These are phyloP conservation scores for Pseudochromis fuscus DNA, from an alignment of 2,797 vertebrate genomes.

Conservation along the genomic window DNA sequence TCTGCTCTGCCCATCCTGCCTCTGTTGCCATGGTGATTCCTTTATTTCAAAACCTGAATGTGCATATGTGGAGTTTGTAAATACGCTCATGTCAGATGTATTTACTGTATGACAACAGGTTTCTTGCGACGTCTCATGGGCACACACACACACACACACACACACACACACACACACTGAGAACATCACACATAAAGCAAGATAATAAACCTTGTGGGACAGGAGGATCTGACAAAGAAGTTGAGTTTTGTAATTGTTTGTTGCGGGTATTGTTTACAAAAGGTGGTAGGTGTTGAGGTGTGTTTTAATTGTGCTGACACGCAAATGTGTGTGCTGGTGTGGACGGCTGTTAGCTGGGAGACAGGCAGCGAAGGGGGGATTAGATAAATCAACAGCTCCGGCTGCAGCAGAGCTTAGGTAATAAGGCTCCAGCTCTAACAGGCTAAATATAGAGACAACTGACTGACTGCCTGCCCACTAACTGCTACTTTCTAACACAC, in stretches of 20 bases:
- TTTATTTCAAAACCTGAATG: slow-evolving; percentile 77
- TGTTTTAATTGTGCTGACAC: slow-evolving; percentile 59
- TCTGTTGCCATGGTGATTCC: slow-evolving; percentile 86
- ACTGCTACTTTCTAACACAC: slow-evolving; percentile 65
- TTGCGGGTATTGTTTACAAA: slow-evolving; percentile 52
- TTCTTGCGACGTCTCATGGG: slow-evolving; percentile 15
- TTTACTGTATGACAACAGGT: slow-evolving; percentile 48
- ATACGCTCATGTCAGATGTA: slow-evolving; percentile 53
- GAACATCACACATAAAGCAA: slow-evolving; percentile 19
- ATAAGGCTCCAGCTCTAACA: slow-evolving; percentile 75
- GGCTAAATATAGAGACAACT: slow-evolving; percentile 82
- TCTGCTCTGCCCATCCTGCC: slow-evolving; percentile 79
- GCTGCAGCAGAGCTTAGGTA: slow-evolving; percentile 82
- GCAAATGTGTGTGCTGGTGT: slow-evolving; percentile 41
- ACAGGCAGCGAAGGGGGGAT: slow-evolving; percentile 70
- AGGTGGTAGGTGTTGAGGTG: slow-evolving; percentile 48
- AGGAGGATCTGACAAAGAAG: background rate
- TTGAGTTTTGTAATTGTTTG: slow-evolving; percentile 56
- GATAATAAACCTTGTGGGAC: slow-evolving; percentile 32
- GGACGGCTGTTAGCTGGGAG: slow-evolving; percentile 56
- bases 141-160: no score
- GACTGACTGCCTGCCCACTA: slow-evolving; percentile 74
- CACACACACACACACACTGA: no score
- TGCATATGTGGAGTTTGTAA: slow-evolving; percentile 64
- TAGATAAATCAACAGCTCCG: slow-evolving; percentile 81